Conservation (phyloP, 2,888 invertebrate genomes). For the Herminia tarsipennalis region DNA sequence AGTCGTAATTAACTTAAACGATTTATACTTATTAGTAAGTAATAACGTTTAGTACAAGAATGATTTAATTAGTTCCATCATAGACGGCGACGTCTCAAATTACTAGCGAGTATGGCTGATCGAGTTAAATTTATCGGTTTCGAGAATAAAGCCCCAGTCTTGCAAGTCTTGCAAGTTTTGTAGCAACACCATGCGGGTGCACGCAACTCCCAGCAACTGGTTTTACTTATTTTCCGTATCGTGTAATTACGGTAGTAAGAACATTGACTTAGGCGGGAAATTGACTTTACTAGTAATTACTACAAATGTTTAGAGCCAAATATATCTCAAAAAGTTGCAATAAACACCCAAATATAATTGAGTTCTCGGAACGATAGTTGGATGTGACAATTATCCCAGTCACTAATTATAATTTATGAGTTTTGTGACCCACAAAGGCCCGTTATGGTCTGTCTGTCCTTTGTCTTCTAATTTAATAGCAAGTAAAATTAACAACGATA, state of each 20-base stretch:
- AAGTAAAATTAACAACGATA: no score
- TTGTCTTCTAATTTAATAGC: no score
- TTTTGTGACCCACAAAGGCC: no score
- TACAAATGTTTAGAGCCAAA: not conserved
- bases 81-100: conserved; percentile 31
- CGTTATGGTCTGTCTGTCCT: no score
- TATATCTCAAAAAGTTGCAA: no score
- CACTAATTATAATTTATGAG: no score
- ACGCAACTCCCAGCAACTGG: conserved; percentile 56
- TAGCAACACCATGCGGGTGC: conserved; percentile 48
- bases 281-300: conserved; percentile 15
- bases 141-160: conserved; percentile 40
- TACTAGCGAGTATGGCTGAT: conserved; percentile 29
- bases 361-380: no score
- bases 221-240: conserved; percentile 65
- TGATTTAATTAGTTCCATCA: conserved; percentile 1
- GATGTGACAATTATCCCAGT: no score
- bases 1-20: no score
- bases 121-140: conserved; percentile 39
- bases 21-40: not conserved
- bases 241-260: conserved; percentile 58
- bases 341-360: no score
- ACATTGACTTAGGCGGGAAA: conserved; percentile 49
- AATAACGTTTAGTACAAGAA: conserved; percentile 1
- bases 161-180: conserved; percentile 50